These are phyloP conservation scores for Carpatolechia fugitivella DNA, from an alignment of 2,888 invertebrate genomes.

Conservation along the genomic window DNA sequence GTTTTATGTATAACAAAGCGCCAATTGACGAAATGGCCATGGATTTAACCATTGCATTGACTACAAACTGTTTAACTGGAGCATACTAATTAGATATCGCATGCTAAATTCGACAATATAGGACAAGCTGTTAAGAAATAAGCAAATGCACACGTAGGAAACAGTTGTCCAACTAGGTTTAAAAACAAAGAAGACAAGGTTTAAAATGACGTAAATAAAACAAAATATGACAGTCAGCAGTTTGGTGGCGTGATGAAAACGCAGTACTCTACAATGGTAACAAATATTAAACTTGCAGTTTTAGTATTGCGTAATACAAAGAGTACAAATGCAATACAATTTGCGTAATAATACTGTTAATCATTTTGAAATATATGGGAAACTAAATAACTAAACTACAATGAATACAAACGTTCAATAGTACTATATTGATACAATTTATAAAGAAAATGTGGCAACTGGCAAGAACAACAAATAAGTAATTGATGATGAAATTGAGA, in stretches of 20 bases:
- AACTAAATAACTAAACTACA: too few relatives aligned
- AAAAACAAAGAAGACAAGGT: neutral
- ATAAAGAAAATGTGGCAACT: too few relatives aligned
- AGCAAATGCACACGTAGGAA: neutral
- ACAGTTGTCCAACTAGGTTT: neutral
- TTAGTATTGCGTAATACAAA: slow-evolving; percentile 21
- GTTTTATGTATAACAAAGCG: too few relatives aligned
- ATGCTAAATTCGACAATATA: neutral
- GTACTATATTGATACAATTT: too few relatives aligned
- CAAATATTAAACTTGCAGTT: slow-evolving; percentile 19
- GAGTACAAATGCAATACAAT: neutral
- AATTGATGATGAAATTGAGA: too few relatives aligned
- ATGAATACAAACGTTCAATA: too few relatives aligned
- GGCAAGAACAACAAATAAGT: too few relatives aligned
- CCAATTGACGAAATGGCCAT: too few relatives aligned
- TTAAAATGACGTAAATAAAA: slow-evolving; percentile 6
- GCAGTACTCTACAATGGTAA: slow-evolving; percentile 13
- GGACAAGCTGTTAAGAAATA: neutral
- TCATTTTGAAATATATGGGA: neutral
- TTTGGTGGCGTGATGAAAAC: slow-evolving; percentile 11
- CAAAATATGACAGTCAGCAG: slow-evolving; percentile 16
- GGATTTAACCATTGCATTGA: neutral
- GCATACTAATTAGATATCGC: neutral
- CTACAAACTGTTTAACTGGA: neutral
- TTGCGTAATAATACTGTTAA: neutral